phyloP scores from a whole-genome alignment of 2,888 invertebrate species.

The Minunthozetes semirufus region DNA sequence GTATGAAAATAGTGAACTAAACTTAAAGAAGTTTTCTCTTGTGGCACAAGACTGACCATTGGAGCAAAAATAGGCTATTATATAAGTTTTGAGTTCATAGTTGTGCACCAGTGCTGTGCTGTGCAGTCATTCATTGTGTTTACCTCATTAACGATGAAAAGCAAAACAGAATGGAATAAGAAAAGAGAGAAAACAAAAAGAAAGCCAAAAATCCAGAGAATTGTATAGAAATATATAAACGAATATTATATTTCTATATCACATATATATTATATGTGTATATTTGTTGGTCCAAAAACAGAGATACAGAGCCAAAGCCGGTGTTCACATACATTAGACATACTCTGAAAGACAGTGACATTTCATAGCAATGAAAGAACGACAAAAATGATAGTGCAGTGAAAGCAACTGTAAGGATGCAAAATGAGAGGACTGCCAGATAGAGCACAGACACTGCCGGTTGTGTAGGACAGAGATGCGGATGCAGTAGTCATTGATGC shows the following conservation, averaged over 20 bases:
- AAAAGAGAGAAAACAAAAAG: background rate
- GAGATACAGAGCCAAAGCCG: background rate
- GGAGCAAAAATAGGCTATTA: slow-evolving; percentile 22
- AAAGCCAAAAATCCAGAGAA: slow-evolving; percentile 5
- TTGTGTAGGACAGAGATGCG: slow-evolving; percentile 15
- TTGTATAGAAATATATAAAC: background rate
- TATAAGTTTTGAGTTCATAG: background rate
- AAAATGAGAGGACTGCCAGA: background rate
- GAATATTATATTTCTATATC: background rate
- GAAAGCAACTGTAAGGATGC: slow-evolving; percentile 24
- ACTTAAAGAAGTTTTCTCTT: background rate
- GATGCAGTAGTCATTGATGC: slow-evolving; percentile 30
- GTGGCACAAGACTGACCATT: slow-evolving; percentile 7
- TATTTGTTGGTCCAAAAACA: slow-evolving; percentile 22
- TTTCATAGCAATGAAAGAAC: background rate
- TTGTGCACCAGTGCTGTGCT: background rate
- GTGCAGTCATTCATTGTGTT: slow-evolving; percentile 29
- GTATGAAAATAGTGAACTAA: background rate
- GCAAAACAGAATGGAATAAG: background rate
- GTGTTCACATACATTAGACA: slow-evolving; percentile 16
- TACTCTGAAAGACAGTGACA: slow-evolving; percentile 16
- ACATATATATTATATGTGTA: background rate
- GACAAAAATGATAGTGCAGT: slow-evolving; percentile 23
- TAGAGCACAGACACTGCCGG: background rate
- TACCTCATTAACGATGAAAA: slow-evolving; percentile 30